Base-by-base conservation (phyloP, 2,888 invertebrate species). In the Nemotelus pantherinus region DNA sequence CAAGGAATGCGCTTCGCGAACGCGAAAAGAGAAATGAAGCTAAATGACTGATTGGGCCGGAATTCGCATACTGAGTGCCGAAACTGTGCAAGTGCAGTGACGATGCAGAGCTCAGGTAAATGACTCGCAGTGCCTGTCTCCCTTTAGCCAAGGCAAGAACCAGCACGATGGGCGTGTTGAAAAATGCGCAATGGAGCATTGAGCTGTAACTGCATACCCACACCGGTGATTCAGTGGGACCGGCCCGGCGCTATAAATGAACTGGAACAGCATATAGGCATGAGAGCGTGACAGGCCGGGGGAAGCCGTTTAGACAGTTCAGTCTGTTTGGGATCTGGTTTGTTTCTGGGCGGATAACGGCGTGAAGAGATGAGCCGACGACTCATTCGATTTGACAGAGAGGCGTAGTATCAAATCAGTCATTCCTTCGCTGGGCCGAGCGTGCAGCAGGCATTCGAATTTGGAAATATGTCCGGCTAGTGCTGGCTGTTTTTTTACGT, bases 351-450 rank as follows among this genome's bases (percentile, higher is more conserved):
- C 45, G 70, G 63, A 25, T 25, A 25, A 25, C 47, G 68, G 53
- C 10, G 72, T 55, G 55, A 5, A 58, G 67, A 9, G 55, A 10
- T n/a, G 43, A 6, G 70, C 50, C 5, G 47, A 45, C 53, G 55
- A 70, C 10, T 55, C 43, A 9, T 55, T 25, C 57, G 57, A 57
- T 25, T 76, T 76, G 76, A 77, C 76, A 45, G 76, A 77, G 84
- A 86, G 86, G 86, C 86, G 86, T 86, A 84, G 84, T 84, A 85
- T 84, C 85, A 85, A 85, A 86, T 86, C 86, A 86, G 86, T 86
- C 86, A 86, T 86, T 83, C 85, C 85, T 84, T 82, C 83, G 80
- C 47, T 25, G 55, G 72, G 58, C 60, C 55, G 53, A 64, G 63
- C 76, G 78, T 53, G 47, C 72, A 48, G 50, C 67, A 57, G 68